These are phyloP conservation scores for Dasyprocta punctata DNA, from an alignment of 2,113 vertebrate genomes.

Conservation along the genomic window DNA sequence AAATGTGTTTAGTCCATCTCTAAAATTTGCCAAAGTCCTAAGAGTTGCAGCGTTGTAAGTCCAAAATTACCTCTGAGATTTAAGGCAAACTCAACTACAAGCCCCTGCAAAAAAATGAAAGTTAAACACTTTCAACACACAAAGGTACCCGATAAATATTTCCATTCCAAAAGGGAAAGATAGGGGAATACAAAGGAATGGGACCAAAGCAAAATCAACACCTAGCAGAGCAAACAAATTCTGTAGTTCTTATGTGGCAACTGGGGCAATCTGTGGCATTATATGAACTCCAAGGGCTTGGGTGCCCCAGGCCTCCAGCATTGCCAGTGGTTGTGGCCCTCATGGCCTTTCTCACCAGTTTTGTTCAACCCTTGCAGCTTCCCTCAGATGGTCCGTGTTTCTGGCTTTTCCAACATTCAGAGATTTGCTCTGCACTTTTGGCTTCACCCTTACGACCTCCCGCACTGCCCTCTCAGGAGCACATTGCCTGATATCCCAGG, in stretches of 20 bases:
- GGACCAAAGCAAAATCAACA: background rate
- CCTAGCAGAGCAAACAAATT: background rate
- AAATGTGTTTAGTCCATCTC: background rate
- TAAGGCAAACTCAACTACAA: background rate
- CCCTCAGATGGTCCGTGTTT: background rate
- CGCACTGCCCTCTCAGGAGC: background rate
- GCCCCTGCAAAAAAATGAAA: background rate
- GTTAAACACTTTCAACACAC: background rate
- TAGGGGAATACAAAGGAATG: background rate
- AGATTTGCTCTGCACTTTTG: background rate
- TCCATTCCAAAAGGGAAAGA: background rate
- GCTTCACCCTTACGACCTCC: background rate
- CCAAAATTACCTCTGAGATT: background rate
- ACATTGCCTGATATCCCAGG: background rate
- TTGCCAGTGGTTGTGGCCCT: background rate
- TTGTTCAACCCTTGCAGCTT: background rate
- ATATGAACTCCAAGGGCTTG: background rate
- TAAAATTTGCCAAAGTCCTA: background rate
- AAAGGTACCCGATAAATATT: background rate
- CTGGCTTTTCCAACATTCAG: background rate
- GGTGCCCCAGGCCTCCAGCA: background rate
- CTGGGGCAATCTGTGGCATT: background rate
- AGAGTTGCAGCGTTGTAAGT: background rate
- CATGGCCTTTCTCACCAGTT: background rate
- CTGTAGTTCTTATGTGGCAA: background rate